phyloP scores from a whole-genome alignment of 2,113 vertebrate genomes.

The Suricata suricatta region DNA sequence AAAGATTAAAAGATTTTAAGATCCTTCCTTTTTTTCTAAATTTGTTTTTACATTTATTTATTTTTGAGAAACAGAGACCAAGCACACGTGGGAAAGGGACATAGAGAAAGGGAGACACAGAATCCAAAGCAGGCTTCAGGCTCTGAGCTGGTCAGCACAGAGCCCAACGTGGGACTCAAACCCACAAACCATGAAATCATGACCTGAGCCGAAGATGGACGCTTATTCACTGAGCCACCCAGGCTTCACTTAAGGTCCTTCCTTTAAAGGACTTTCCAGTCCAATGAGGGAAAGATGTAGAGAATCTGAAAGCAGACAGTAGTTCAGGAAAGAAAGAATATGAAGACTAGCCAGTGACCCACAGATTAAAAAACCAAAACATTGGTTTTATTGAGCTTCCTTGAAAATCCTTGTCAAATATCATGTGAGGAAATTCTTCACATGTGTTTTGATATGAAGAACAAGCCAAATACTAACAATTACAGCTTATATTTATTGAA shows the following conservation, averaged over 20 bases:
- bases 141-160: too few relatives aligned
- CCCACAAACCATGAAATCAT: too few relatives aligned
- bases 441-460: not conserved
- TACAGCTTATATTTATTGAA: not conserved
- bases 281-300: not conserved
- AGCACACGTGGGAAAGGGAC: too few relatives aligned
- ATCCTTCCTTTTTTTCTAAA: not conserved
- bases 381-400: not conserved
- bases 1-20: not conserved
- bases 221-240: too few relatives aligned
- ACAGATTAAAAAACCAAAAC: not conserved
- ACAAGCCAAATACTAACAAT: not conserved
- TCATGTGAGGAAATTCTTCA: not conserved
- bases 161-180: too few relatives aligned
- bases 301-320: not conserved
- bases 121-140: too few relatives aligned
- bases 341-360: not conserved
- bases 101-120: too few relatives aligned
- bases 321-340: not conserved
- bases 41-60: too few relatives aligned
- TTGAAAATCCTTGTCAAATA: not conserved
- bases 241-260: not conserved
- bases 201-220: too few relatives aligned
- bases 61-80: too few relatives aligned
- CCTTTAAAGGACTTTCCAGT: not conserved